Evolutionary conservation across 2,797 vertebrate species (phyloP).

Genomic region (Triplophysa bombifrons): DNA sequence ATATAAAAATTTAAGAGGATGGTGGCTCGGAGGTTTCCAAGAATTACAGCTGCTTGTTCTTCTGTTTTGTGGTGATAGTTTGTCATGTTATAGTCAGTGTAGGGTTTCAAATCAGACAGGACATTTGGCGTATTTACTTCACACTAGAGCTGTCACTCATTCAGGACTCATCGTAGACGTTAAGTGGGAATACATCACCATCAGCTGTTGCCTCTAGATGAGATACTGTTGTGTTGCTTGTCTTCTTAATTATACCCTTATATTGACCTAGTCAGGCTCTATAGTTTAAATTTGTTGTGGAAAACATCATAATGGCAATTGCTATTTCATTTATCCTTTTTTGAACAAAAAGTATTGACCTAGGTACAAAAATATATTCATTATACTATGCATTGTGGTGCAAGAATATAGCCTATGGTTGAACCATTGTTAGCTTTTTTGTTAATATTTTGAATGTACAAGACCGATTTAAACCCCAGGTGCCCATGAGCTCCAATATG

Average conservation of each 20-base stretch:
- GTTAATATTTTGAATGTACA: not conserved
- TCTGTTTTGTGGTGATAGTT: conserved; percentile 36
- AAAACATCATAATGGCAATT: too few relatives aligned
- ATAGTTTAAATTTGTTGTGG: not conserved
- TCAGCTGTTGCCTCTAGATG: conserved; percentile 32
- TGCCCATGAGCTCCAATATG: not conserved
- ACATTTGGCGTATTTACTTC: conserved; percentile 52
- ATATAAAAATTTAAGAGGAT: not conserved
- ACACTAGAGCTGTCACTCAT: conserved; percentile 29
- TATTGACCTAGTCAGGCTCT: not conserved
- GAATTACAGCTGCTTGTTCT: conserved; percentile 18
- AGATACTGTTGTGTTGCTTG: not conserved
- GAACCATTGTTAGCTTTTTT: too few relatives aligned
- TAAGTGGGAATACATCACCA: conserved; percentile 19
- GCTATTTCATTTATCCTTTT: too few relatives aligned
- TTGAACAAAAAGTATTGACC: too few relatives aligned
- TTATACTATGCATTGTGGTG: not conserved
- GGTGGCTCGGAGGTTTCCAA: not conserved
- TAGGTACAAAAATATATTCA: not conserved
- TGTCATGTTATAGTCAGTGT: conserved; percentile 47
- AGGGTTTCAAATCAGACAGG: conserved; percentile 51
- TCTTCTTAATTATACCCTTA: not conserved
- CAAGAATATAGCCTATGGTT: too few relatives aligned
- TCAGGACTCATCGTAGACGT: conserved; percentile 35
- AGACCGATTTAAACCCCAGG: too few relatives aligned